These are phyloP conservation scores for Mactromeris polynyma DNA, from an alignment of 2,888 invertebrate species.

Conservation along the genomic window DNA sequence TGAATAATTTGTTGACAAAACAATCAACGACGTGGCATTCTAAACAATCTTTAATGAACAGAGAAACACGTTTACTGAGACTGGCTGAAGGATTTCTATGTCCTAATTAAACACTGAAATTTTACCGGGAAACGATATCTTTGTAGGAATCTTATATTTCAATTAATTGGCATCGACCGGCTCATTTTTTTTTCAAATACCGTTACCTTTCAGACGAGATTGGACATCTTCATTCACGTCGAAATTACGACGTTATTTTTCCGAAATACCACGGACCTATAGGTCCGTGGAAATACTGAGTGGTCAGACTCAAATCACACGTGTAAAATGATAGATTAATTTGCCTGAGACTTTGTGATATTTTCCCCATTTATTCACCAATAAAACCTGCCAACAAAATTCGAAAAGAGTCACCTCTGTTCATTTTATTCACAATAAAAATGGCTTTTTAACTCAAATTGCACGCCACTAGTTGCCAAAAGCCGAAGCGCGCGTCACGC, in stretches of 20 bases:
- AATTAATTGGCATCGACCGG: not conserved
- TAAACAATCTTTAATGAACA: slow-evolving; percentile 7
- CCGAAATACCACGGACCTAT: too few species aligned
- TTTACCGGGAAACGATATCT: not conserved
- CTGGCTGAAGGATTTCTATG: not conserved
- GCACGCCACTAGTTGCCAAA: slow-evolving; percentile 59
- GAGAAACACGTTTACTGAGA: not conserved
- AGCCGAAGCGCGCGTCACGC: slow-evolving; percentile 64
- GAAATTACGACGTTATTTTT: slow-evolving; percentile 6
- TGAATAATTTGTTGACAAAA: slow-evolving; percentile 66
- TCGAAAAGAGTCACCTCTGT: not conserved
- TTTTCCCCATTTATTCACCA: not conserved
- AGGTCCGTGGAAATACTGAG: too few species aligned
- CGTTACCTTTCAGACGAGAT: not conserved
- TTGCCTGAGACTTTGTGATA: not conserved
- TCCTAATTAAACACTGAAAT: not conserved
- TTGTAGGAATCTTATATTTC: not conserved
- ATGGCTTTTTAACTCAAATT: slow-evolving; percentile 58
- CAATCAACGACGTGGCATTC: slow-evolving; percentile 28
- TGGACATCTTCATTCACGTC: not conserved
- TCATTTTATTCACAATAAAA: slow-evolving; percentile 5
- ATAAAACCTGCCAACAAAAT: slow-evolving; percentile 3
- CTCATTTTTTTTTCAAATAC: not conserved
- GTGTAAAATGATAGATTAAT: not conserved
- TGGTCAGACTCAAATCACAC: not conserved